Percentiles rank a stretch among this genome's conserved stretches.
phyloP scores from a whole-genome alignment of 2,113 vertebrate species.

The Rhodinocichla rosea region DNA sequence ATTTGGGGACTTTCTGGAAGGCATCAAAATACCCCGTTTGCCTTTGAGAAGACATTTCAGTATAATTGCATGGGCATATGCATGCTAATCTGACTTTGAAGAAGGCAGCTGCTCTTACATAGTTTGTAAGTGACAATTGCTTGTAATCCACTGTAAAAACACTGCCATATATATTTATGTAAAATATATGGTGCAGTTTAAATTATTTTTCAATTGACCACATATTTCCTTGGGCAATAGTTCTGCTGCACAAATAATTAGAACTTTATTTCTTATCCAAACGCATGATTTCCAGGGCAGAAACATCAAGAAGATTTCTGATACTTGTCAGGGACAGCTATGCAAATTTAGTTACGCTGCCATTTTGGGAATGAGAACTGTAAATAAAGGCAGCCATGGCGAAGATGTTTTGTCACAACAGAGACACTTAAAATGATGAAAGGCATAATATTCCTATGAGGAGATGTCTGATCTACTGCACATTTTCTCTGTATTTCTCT shows the following conservation, averaged over 20 bases:
- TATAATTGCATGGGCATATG: neutral
- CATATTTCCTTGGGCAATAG: neutral
- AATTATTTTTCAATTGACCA: neutral
- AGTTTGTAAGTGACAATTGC: neutral
- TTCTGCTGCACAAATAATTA: neutral
- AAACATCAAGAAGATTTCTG: neutral
- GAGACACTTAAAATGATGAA: conserved; percentile 5
- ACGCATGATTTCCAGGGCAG: neutral
- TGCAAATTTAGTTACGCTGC: neutral
- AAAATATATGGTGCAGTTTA: neutral
- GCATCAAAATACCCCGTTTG: neutral
- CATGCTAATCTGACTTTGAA: neutral
- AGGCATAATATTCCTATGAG: neutral
- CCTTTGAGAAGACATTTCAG: neutral
- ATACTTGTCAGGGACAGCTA: neutral
- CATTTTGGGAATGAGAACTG: conserved; percentile 9
- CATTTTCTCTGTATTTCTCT: neutral
- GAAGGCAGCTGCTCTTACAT: neutral
- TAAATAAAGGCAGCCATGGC: neutral
- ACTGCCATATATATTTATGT: neutral
- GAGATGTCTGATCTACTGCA: neutral
- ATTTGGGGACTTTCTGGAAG: neutral
- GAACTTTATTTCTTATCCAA: neutral
- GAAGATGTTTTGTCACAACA: conserved; percentile 12
- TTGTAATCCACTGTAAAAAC: neutral